Evolutionary conservation across 2,113 vertebrate species (phyloP).

Genomic region (Clarias macrocephalus): DNA sequence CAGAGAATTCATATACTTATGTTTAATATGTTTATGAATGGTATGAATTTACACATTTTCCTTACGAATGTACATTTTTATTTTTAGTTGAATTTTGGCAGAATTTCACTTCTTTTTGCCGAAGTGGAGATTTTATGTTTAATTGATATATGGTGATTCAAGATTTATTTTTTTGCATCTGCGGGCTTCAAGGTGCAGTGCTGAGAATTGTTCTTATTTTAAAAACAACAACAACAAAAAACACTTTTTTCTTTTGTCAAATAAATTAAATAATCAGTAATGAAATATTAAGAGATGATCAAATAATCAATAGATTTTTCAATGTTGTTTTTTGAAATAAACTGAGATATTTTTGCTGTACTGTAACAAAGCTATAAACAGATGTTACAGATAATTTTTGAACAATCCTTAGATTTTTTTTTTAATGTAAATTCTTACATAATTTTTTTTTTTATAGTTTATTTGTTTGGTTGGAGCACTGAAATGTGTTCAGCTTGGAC

Average conservation of each 20-base stretch:
- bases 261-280: no score
- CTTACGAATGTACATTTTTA: no score
- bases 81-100: no score
- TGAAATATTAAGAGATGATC: no score
- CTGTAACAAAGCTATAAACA: neutral
- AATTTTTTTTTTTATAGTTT: neutral
- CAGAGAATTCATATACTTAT: neutral
- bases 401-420: neutral
- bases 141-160: neutral
- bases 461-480: neutral
- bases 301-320: no score
- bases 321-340: neutral
- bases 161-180: neutral
- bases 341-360: neutral
- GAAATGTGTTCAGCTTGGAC: conserved; percentile 13
- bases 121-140: neutral
- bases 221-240: no score
- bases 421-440: no score
- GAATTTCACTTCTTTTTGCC: no score
- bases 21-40: neutral
- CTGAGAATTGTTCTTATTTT: no score
- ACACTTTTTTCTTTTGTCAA: no score
- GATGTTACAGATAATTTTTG: neutral
- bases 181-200: neutral
- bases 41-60: neutral